These are phyloP conservation scores for Lepidothrix coronata DNA, from an alignment of 2,113 vertebrate genomes.

Conservation along the genomic window DNA sequence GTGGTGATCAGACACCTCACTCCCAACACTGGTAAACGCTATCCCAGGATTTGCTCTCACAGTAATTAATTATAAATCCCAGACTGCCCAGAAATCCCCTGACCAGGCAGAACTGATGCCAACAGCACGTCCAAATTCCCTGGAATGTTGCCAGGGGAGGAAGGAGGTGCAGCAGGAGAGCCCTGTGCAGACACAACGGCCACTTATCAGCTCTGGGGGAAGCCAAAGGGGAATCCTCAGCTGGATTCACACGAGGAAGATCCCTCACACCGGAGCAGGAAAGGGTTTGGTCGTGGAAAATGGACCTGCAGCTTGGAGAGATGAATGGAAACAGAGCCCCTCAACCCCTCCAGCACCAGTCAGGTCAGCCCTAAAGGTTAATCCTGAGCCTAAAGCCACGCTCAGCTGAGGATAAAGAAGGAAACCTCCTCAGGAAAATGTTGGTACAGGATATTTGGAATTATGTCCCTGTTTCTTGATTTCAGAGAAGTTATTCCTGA, in stretches of 20 bases:
- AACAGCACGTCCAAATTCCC: not conserved
- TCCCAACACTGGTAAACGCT: not conserved
- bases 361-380: not conserved
- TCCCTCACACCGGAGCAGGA: not conserved
- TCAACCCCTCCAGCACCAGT: not conserved
- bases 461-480: too few relatives aligned
- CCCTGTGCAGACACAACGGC: fast-evolving
- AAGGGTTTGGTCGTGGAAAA: not conserved
- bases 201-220: not conserved
- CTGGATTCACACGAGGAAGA: not conserved
- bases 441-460: not conserved
- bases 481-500: not conserved
- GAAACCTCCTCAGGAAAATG: not conserved
- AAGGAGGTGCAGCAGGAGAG: not conserved
- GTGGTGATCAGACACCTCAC: not conserved
- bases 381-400: not conserved
- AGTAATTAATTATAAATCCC: not conserved
- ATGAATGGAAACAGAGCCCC: not conserved
- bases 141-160: not conserved
- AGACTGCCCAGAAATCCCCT: not conserved
- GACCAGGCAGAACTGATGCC: not conserved
- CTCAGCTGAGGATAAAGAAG: not conserved
- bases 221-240: not conserved
- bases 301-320: not conserved
- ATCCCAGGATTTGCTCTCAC: not conserved